Evolutionary conservation across 1,140 invertebrate genomes (phyloP).

Genomic region (Brachystomella parvula): DNA sequence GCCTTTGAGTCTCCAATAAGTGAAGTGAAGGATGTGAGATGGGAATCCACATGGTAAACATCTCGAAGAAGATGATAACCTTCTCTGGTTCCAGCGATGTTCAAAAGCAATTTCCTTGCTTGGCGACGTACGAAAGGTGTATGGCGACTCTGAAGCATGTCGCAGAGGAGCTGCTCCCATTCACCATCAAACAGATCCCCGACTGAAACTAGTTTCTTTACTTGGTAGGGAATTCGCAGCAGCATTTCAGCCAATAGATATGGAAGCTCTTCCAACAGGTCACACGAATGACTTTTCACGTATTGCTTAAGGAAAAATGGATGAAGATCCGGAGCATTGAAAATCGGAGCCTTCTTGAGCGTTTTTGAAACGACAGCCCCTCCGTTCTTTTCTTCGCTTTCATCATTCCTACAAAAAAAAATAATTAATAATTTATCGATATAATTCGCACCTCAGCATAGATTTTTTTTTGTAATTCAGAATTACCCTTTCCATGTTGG

Average conservation of each 20-base stretch:
- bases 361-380: neutral
- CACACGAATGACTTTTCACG: constrained; percentile 78
- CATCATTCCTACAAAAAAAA: constrained; percentile 16
- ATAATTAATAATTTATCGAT: neutral
- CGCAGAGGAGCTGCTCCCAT: constrained; percentile 78
- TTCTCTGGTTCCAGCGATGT: constrained; percentile 91
- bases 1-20: constrained; percentile 41
- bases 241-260: constrained; percentile 91
- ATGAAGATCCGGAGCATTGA: constrained; percentile 82
- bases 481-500: constrained; percentile 33
- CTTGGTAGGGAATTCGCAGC: constrained; percentile 85
- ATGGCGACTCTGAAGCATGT: constrained; percentile 92
- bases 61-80: constrained; percentile 89
- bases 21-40: constrained; percentile 42
- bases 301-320: constrained; percentile 91
- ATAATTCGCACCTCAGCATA: neutral
- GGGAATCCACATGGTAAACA: constrained; percentile 61
- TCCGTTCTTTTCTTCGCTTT: constrained; percentile 15
- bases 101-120: constrained; percentile 75
- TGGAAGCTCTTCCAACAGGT: constrained; percentile 89
- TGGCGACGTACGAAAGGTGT: constrained; percentile 67
- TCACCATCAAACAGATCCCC: constrained; percentile 41
- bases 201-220: constrained; percentile 55
- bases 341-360: constrained; percentile 69
- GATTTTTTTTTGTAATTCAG: neutral